Percentiles rank a stretch among this genome's conserved stretches.
These are phyloP conservation scores for Capromys pilorides DNA, from an alignment of 2,797 vertebrate species.

Conservation along the genomic window DNA sequence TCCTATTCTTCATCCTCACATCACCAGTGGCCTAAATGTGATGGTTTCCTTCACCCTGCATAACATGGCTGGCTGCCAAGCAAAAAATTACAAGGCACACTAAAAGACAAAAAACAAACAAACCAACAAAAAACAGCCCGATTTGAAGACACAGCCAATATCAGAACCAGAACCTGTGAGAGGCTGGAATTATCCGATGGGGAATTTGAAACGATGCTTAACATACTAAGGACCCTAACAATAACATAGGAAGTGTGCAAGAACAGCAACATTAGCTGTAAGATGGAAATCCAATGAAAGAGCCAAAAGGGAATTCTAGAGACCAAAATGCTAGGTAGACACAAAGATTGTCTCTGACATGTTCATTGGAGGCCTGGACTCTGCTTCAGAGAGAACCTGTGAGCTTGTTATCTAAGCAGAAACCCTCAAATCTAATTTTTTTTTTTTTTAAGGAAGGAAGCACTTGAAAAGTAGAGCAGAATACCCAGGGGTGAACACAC, in stretches of 20 bases:
- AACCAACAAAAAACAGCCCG: not conserved
- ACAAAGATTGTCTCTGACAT: not conserved
- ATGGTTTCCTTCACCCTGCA: not conserved
- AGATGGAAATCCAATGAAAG: not conserved
- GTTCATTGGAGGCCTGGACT: not conserved
- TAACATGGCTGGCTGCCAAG: not conserved
- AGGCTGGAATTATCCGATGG: not conserved
- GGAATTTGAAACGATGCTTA: not conserved
- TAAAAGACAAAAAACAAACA: not conserved
- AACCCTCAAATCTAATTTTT: not conserved
- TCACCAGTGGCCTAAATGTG: too few species aligned
- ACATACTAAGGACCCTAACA: too few species aligned
- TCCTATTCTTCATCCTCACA: not conserved
- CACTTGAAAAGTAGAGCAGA: too few species aligned
- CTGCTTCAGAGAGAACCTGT: not conserved
- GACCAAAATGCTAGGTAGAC: not conserved
- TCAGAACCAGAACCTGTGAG: not conserved
- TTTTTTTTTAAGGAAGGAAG: not conserved
- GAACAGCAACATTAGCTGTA: not conserved
- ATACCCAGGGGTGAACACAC: accelerated
- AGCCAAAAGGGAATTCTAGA: not conserved
- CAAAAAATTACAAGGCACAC: not conserved
- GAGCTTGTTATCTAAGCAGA: not conserved
- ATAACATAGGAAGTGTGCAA: not conserved
- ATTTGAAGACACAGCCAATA: not conserved